Evolutionary conservation across 2,888 invertebrate genomes (phyloP).

Genomic region (Antitype chi): DNA sequence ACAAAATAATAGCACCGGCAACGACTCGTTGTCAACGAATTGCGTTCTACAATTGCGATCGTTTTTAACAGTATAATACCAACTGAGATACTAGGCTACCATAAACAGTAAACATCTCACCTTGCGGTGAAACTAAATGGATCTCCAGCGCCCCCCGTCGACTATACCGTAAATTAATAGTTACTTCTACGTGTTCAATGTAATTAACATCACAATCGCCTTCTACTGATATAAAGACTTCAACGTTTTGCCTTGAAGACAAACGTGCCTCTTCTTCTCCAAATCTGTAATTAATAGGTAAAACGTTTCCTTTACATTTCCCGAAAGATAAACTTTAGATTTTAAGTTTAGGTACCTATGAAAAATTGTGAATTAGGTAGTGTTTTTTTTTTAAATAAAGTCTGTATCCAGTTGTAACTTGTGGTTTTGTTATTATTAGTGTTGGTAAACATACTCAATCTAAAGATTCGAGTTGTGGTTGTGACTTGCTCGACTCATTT

Average conservation of each 20-base stretch:
- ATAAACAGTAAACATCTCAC: constrained; percentile 82
- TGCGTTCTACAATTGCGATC: constrained; percentile 34
- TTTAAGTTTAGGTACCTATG: too few relatives aligned
- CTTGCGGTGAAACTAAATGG: constrained; percentile 94
- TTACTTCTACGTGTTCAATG: constrained; percentile 96
- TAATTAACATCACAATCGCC: constrained; percentile 92
- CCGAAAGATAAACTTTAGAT: constrained; percentile 1
- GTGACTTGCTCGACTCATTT: not conserved
- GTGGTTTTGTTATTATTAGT: not conserved
- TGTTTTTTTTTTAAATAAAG: too few relatives aligned
- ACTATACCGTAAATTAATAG: constrained; percentile 92
- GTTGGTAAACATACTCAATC: not conserved
- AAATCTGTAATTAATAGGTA: constrained; percentile 51
- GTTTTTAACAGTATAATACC: constrained; percentile 65
- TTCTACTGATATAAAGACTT: constrained; percentile 86
- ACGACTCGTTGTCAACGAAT: constrained; percentile 21
- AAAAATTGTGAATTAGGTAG: not conserved
- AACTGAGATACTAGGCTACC: constrained; percentile 71
- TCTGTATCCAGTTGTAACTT: not conserved
- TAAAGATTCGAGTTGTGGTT: not conserved
- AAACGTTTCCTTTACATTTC: not conserved
- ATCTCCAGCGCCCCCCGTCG: constrained; percentile 95
- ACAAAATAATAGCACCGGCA: not conserved
- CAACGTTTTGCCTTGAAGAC: constrained; percentile 72
- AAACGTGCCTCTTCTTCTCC: constrained; percentile 61